phyloP scores from a whole-genome alignment of 1,140 invertebrate species.

The Phortica variegata region DNA sequence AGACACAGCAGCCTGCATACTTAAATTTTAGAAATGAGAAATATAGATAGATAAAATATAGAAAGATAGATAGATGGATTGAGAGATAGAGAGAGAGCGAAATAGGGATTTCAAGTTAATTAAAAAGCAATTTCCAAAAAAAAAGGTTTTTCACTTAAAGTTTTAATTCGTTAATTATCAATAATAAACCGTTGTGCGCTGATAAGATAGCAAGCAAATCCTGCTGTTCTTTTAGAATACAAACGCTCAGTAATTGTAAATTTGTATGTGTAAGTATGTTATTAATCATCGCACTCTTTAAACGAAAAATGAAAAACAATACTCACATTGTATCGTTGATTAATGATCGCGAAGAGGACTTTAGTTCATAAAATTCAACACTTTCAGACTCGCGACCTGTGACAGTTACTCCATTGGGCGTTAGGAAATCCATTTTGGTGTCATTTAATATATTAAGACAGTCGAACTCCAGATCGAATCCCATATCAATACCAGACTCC shows the following conservation, averaged over 20 bases:
- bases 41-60: too few relatives aligned
- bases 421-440: conserved; percentile 66
- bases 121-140: too few relatives aligned
- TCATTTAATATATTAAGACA: conserved; percentile 59
- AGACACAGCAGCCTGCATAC: too few relatives aligned
- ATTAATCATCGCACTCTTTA: not conserved
- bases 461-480: conserved; percentile 67
- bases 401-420: conserved; percentile 45
- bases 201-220: not conserved
- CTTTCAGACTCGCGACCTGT: conserved; percentile 49
- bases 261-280: not conserved
- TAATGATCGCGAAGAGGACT: conserved; percentile 23
- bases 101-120: too few relatives aligned
- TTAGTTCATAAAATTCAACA: conserved; percentile 42
- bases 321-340: conserved; percentile 34
- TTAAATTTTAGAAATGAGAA: too few relatives aligned
- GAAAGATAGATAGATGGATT: too few relatives aligned
- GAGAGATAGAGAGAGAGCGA: not conserved
- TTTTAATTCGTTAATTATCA: conserved; percentile 1
- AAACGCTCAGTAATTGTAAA: not conserved
- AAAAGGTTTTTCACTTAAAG: too few relatives aligned
- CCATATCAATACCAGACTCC: conserved; percentile 73
- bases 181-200: not conserved
- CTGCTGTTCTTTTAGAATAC: not conserved
- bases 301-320: not conserved